Evolutionary conservation across 23 tunicate species (phyloP).

Genomic region (Oikopleura vanhoeffeni): DNA sequence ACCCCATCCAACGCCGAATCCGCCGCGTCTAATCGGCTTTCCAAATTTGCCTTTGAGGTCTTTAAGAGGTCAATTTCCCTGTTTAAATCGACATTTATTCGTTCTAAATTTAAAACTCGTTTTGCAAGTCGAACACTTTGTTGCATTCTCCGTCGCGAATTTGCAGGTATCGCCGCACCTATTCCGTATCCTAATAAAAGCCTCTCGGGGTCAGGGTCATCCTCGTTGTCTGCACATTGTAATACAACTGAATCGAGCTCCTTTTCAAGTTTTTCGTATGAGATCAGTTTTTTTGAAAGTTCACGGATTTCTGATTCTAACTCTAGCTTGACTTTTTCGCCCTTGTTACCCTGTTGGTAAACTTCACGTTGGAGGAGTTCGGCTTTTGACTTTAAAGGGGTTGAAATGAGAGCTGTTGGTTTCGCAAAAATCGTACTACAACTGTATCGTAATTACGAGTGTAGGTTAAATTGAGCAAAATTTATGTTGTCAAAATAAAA

Average conservation of each 20-base stretch:
- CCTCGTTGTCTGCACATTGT: not conserved
- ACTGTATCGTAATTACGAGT: too few relatives aligned
- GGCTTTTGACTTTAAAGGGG: not conserved
- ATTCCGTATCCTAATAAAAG: not conserved
- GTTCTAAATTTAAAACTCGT: not conserved
- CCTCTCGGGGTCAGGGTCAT: constrained; percentile 1
- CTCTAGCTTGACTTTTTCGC: not conserved
- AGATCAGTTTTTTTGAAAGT: not conserved
- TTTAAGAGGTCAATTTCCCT: not conserved
- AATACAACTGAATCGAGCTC: constrained; percentile 1
- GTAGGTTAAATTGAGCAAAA: too few relatives aligned
- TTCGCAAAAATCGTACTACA: too few relatives aligned
- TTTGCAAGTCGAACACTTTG: constrained; percentile 13
- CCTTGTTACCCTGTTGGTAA: not conserved
- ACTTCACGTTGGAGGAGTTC: constrained; percentile 7
- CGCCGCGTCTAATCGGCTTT: not conserved
- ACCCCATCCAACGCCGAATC: not conserved
- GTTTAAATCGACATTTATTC: not conserved
- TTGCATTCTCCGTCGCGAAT: not conserved
- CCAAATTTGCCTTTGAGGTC: not conserved
- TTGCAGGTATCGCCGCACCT: not conserved
- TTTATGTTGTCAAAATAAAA: too few relatives aligned
- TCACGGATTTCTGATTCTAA: not conserved
- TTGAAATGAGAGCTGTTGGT: too few relatives aligned
- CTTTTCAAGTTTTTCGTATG: constrained; percentile 5